Conservation (phyloP, 2,113 vertebrate species). For the Elephantulus edwardii region DNA sequence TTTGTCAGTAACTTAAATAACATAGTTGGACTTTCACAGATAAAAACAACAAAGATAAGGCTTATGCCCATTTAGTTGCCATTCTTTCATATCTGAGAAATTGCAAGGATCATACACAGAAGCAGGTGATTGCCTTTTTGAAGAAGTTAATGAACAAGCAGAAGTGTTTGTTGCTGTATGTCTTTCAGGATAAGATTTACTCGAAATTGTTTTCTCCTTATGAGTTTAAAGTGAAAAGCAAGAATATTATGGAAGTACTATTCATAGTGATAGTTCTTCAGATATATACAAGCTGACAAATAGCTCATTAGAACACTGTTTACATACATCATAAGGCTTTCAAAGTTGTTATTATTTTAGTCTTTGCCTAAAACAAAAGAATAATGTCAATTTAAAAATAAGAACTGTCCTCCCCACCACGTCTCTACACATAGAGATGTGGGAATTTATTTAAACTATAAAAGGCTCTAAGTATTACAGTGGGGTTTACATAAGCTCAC, state of each 20-base stretch:
- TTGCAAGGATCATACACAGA: neutral
- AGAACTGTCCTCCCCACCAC: neutral
- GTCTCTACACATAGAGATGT: neutral
- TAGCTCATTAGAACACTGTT: neutral
- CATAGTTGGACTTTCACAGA: neutral
- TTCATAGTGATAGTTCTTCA: neutral
- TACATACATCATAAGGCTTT: neutral
- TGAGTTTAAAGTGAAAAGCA: slow-evolving; percentile 1
- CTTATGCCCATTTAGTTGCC: neutral
- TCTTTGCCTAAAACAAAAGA: slow-evolving; percentile 17
- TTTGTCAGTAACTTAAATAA: slow-evolving; percentile 21
- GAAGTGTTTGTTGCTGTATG: neutral
- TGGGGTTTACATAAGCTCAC: neutral
- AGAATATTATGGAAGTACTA: neutral
- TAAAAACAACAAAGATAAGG: slow-evolving; percentile 34
- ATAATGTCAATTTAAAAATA: slow-evolving; percentile 11
- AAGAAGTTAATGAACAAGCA: neutral
- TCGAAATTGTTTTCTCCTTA: neutral
- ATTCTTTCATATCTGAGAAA: neutral
- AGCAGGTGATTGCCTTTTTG: neutral
- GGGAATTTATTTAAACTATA: neutral
- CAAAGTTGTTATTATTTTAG: neutral
- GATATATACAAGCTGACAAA: slow-evolving; percentile 1
- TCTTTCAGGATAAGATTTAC: slow-evolving; percentile 8
- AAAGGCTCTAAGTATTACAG: neutral